Evolutionary conservation across 1,140 invertebrate genomes (phyloP).

Genomic region (Lepidostoma basale): DNA sequence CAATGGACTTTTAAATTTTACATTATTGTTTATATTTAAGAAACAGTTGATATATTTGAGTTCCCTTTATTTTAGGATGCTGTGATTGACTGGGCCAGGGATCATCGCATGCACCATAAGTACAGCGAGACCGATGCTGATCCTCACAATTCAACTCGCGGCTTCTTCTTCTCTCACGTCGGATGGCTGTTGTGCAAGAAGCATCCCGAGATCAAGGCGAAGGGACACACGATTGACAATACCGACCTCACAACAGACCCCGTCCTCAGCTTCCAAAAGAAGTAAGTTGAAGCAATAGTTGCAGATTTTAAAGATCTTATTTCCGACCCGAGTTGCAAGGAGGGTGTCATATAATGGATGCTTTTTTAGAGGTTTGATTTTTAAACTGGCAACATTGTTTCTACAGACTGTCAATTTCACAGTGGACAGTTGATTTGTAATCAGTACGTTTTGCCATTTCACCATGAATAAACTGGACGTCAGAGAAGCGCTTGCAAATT

Average conservation of each 20-base stretch:
- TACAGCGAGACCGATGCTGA: conserved; percentile 71
- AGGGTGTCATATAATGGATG: too few species aligned
- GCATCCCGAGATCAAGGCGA: conserved; percentile 76
- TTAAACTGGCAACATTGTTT: too few species aligned
- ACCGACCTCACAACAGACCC: conserved; percentile 77
- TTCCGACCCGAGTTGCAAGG: too few species aligned
- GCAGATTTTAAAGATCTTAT: too few species aligned
- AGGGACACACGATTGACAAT: conserved; percentile 76
- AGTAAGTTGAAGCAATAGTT: too few species aligned
- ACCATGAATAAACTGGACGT: too few species aligned
- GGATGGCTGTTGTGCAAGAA: conserved; percentile 83
- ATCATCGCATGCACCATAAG: conserved; percentile 70
- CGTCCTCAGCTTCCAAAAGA: conserved; percentile 76
- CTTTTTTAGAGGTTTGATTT: too few species aligned
- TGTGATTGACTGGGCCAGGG: conserved; percentile 59
- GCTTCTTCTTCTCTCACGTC: conserved; percentile 87
- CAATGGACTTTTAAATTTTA: not conserved
- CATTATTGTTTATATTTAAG: not conserved
- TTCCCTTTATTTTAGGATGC: conserved; percentile 50
- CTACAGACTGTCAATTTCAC: too few species aligned
- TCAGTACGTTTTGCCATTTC: too few species aligned
- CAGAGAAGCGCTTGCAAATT: too few species aligned
- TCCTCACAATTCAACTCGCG: conserved; percentile 69
- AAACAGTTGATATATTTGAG: not conserved
- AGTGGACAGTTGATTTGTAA: too few species aligned